These are phyloP conservation scores for Barbus barbus DNA, from an alignment of 2,113 vertebrate genomes.

Conservation along the genomic window DNA sequence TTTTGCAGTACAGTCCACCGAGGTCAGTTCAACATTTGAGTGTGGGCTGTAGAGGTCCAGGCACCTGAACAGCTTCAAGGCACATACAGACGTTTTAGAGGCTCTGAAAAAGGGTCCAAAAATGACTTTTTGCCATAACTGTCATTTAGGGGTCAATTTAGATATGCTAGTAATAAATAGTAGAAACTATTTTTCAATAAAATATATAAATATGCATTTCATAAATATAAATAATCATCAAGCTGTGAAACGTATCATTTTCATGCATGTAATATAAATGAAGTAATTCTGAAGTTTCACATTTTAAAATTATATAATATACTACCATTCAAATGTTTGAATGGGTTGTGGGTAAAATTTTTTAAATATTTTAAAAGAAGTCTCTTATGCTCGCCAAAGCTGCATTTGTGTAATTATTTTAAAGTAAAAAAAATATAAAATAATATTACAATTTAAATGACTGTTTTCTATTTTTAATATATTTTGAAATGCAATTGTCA, in stretches of 20 bases:
- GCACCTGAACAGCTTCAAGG: neutral
- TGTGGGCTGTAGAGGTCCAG: conserved; percentile 1
- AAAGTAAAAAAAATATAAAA: too few relatives aligned
- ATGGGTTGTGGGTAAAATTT: too few relatives aligned
- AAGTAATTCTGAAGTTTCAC: too few relatives aligned
- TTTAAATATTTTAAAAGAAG: too few relatives aligned
- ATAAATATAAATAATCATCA: neutral
- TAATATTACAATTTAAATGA: too few relatives aligned
- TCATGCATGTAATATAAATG: neutral
- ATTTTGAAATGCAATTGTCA: neutral
- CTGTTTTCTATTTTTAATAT: too few relatives aligned
- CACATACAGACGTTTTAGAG: neutral
- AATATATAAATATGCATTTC: neutral
- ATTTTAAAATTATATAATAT: too few relatives aligned
- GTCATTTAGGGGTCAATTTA: neutral
- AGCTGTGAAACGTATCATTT: neutral
- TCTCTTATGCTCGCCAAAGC: too few relatives aligned
- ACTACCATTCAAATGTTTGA: too few relatives aligned
- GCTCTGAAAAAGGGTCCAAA: neutral
- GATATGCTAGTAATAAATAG: neutral
- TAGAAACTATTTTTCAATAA: neutral
- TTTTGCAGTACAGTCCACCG: conserved; percentile 8
- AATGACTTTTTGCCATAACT: neutral
- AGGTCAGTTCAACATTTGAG: conserved; percentile 27
- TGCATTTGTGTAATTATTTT: too few relatives aligned